Evolutionary conservation across 1,140 invertebrate genomes (phyloP).

Genomic region (Conus betulinus): DNA sequence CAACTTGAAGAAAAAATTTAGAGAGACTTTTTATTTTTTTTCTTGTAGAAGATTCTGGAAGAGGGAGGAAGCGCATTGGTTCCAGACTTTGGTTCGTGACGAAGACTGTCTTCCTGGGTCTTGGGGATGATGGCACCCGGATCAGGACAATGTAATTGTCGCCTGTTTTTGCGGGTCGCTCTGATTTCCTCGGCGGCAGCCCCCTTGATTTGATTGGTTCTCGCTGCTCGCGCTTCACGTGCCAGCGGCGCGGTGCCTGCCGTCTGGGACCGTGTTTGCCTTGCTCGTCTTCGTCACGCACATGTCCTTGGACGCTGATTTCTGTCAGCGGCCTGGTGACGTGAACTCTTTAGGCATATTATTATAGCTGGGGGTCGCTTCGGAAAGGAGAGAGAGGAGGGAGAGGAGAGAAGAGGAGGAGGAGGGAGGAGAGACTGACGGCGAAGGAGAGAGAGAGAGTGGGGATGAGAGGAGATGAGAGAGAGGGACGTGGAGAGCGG

Average conservation of each 20-base stretch:
- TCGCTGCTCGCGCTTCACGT: not conserved
- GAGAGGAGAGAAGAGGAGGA: too few relatives aligned
- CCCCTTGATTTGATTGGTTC: slow-evolving; percentile 14
- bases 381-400: too few relatives aligned
- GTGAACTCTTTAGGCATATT: not conserved
- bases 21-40: too few relatives aligned
- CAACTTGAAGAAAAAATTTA: too few relatives aligned
- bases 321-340: not conserved
- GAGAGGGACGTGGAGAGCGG: too few relatives aligned
- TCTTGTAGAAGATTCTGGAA: too few relatives aligned
- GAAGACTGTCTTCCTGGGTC: not conserved
- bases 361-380: too few relatives aligned
- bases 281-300: not conserved
- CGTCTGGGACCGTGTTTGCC: not conserved
- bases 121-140: not conserved
- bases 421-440: too few relatives aligned
- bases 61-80: not conserved
- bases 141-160: slow-evolving; percentile 7
- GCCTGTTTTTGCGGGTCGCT: slow-evolving; percentile 19
- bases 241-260: not conserved
- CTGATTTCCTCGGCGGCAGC: not conserved
- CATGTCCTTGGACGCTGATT: not conserved
- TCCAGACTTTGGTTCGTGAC: not conserved
- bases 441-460: too few relatives aligned
- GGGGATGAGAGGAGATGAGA: too few relatives aligned